Base-by-base conservation (phyloP, 2,113 vertebrate species). In the Lepus americanus region DNA sequence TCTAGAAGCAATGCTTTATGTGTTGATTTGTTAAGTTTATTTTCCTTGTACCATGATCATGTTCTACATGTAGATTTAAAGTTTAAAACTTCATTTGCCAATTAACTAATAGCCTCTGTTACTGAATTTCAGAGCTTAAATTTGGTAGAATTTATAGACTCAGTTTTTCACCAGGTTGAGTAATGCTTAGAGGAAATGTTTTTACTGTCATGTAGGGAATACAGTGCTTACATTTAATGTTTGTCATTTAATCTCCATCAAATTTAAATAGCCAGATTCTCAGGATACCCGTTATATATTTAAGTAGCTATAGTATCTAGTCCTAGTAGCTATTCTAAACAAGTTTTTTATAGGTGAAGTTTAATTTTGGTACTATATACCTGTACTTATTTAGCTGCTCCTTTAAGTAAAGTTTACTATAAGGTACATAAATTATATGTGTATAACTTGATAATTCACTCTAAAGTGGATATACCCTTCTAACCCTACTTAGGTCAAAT, bases 91-190 rank as follows among this genome's bases (percentile, higher is more conserved):
- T 84, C 92, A 91, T 66, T 78, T 73, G 70, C 55, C 78, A 23
- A 87, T 61, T 80, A 83, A 94, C 78, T 55, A 49, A 27, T 29
- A 67, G 5, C 73, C 39, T 92, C 72, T 88, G 19, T 93, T 70
- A 64, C 39, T 85, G 44, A 94, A 74, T 92, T 90, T 93, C 27
- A 88, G 25, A 87, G 9, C 53, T 92, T 89, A 87, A 95, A 76
- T 83, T 91, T 80, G n/a, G 16, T 89, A n/a, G 59, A 6, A 44
- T 91, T 85, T 88, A 61, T 4, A 79, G 53, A 76, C 16, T 55
- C 53, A n/a, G 49, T 87, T 93, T 83, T 81, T 63, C 29, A 90
- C 73, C 29, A n/a, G 9, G 81, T 89, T 93, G 88, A 96, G 55
- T 27, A 92, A 73, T 92, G 29, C 33, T 70, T 95, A 44, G 29